Evolutionary conservation across 2,888 invertebrate genomes (phyloP).

Genomic region (Cynaeus angustus): DNA sequence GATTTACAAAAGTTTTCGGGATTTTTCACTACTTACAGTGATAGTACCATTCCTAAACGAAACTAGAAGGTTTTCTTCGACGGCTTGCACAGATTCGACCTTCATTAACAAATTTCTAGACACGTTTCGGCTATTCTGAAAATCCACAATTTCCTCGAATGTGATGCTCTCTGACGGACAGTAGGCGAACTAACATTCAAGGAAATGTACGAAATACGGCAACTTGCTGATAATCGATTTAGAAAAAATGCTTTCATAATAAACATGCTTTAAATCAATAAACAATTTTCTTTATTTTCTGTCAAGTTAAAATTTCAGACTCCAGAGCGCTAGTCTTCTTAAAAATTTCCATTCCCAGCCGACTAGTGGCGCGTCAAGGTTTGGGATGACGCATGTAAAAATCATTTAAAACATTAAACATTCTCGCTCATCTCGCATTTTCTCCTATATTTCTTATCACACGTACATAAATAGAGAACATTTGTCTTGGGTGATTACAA

Average conservation of each 20-base stretch:
- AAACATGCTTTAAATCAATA: neutral
- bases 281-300: neutral
- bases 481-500: no score
- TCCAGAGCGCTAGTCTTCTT: neutral
- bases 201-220: neutral
- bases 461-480: no score
- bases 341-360: constrained; percentile 12
- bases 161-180: neutral
- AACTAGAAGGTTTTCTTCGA: neutral
- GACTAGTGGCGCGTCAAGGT: constrained; percentile 26
- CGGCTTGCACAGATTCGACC: no score
- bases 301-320: no score
- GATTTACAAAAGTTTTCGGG: neutral
- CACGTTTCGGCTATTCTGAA: constrained; percentile 7
- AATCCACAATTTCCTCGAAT: neutral
- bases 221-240: neutral
- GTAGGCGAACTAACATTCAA: neutral
- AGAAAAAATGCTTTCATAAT: neutral
- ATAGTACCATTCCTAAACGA: neutral
- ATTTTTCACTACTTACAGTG: neutral
- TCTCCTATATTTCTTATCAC: neutral
- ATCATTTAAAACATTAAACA: constrained; percentile 15
- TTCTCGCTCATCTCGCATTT: neutral
- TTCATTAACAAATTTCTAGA: no score
- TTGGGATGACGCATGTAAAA: constrained; percentile 30